These are phyloP conservation scores for Drosophila aldrichi DNA, from an alignment of 2,888 invertebrate genomes.

Conservation along the genomic window DNA sequence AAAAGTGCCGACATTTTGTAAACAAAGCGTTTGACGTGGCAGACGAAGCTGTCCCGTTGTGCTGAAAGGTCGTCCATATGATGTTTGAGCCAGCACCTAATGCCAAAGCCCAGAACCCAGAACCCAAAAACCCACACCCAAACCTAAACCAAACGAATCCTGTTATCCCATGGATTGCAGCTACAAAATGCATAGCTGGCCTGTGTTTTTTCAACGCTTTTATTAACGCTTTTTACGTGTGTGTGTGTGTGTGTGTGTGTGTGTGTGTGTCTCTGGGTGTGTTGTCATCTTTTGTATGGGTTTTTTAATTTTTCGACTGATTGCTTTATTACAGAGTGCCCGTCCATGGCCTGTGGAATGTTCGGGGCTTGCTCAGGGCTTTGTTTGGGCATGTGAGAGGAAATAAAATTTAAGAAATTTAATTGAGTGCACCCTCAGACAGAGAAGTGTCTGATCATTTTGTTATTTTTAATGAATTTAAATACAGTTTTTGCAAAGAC, in stretches of 20 bases:
- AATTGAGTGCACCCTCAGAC: background rate
- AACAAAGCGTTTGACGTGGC: slow-evolving; percentile 55
- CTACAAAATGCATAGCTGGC: slow-evolving; percentile 50
- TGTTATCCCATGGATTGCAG: slow-evolving; percentile 49
- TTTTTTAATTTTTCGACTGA: slow-evolving; percentile 68
- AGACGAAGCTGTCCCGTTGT: slow-evolving; percentile 4
- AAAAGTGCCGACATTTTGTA: slow-evolving; percentile 64
- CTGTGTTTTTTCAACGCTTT: slow-evolving; percentile 33
- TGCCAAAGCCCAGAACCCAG: slow-evolving; percentile 22
- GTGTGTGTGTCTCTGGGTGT: slow-evolving; percentile 18
- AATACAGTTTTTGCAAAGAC: no score
- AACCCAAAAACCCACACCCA: slow-evolving; percentile 3
- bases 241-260: slow-evolving; percentile 1
- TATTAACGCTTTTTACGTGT: slow-evolving; percentile 30
- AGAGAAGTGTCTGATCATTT: no score
- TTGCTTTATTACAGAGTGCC: slow-evolving; percentile 65
- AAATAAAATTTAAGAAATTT: slow-evolving; percentile 7
- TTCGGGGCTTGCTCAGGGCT: slow-evolving; percentile 4
- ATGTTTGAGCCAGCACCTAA: slow-evolving; percentile 53
- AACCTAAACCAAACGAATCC: slow-evolving; percentile 28
- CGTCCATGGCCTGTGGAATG: slow-evolving; percentile 6
- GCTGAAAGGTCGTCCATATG: slow-evolving; percentile 44
- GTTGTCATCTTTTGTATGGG: slow-evolving; percentile 53
- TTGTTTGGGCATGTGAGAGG: slow-evolving; percentile 7
- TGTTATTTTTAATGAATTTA: no score